Base-by-base conservation (phyloP, 2,797 vertebrate species). In the Luscinia luscinia region DNA sequence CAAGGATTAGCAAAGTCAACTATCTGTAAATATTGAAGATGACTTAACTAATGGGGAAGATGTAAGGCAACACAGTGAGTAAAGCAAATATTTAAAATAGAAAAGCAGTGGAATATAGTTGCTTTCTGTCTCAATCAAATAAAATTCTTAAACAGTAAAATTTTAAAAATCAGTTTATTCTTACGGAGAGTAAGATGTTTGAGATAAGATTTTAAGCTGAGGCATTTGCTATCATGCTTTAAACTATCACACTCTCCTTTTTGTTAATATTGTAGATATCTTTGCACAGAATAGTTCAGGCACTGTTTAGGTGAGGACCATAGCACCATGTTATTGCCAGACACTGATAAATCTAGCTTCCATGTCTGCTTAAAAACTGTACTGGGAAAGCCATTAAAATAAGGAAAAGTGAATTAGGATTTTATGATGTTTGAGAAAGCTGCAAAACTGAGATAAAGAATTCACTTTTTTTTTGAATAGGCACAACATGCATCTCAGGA, bases 401-500 rank as follows among this genome's bases (percentile, higher is more conserved):
- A 76, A 92, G 63, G 58, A 92, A 94, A 95, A 90, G 38, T 79
- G 81, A 88, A 86, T 95, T 58, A 57, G 66, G 46, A 74, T 91
- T 96, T 96, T 90, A 86, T 87, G 89, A 93, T 87, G 59, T 36
- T 77, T 95, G 57, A 93, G 87, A 95, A 95, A 84, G 87, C 89
- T 97, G 94, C 49, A 96, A 93, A 73, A 40, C 34, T 66, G 72
- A 96, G 94, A 93, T 95, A 96, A 95, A 97, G 34, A 87, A 81
- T 77, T 84, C 26, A 54, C 27, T 14, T 57, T 34, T 52, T 34
- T 34, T 23, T 43, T 57, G 4, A 84, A 84, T 73, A 75, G 17
- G 27, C 17, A 67, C 43, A 85, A 69, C n/a, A 48, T 11, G n/a
- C 46, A 51, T 84, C 67, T 23, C 55, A 62, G 59, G 85, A 51